A percentile compares a stretch with the other conserved stretches of the same genome.
Evolutionary conservation across 2,888 invertebrate genomes (phyloP).

Genomic region (Epiblema foenella): DNA sequence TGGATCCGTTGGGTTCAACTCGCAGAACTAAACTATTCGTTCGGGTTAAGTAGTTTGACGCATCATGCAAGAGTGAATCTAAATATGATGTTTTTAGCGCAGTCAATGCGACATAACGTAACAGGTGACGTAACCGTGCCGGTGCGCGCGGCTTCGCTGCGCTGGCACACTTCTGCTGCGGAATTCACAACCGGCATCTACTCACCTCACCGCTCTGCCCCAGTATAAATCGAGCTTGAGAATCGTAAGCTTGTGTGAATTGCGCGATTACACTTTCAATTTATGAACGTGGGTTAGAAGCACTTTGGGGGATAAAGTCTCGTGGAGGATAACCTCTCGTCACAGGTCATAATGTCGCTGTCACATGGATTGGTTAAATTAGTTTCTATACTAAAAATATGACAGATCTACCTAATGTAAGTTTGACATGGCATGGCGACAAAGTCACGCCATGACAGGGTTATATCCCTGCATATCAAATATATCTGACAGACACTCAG

Average conservation of each 20-base stretch:
- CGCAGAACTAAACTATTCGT: not conserved
- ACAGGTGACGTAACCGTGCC: conserved; percentile 33
- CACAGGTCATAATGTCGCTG: too few relatives aligned
- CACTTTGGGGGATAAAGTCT: too few relatives aligned
- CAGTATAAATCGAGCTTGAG: not conserved
- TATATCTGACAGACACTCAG: too few relatives aligned
- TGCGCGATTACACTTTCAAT: not conserved
- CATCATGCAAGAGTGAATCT: conserved; percentile 33
- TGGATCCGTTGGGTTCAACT: not conserved
- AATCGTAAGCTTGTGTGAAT: not conserved
- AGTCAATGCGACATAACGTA: conserved; percentile 36
- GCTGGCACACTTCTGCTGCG: conserved; percentile 37
- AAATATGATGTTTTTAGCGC: conserved; percentile 39
- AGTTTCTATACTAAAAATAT: too few relatives aligned
- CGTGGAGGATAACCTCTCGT: too few relatives aligned
- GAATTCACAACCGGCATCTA: not conserved
- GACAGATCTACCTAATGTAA: too few relatives aligned
- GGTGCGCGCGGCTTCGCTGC: conserved; percentile 22
- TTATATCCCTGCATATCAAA: too few relatives aligned
- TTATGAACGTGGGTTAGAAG: not conserved
- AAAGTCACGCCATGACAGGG: too few relatives aligned
- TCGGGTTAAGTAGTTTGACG: conserved; percentile 13
- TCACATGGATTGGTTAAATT: too few relatives aligned
- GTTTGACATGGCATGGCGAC: too few relatives aligned
- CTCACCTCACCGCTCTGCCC: not conserved